Evolutionary conservation across 2,888 invertebrate species (phyloP), one percentile per base, ranked within the genome.

Genomic region (Drosophila hamatofila): DNA sequence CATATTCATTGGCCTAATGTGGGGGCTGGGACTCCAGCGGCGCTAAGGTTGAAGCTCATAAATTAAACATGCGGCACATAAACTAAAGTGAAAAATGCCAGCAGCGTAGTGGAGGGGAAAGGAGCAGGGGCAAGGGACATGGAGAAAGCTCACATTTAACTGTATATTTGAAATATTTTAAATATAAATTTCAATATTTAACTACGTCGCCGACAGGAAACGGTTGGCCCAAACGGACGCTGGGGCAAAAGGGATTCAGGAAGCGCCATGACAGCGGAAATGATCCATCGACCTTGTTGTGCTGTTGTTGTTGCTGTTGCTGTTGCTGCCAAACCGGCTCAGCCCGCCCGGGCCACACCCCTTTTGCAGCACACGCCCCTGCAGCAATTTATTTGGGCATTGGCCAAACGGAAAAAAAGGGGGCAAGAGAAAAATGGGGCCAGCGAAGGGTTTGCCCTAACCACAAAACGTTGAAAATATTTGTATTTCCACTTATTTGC

Each of bases 111-210:
- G 30, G 1, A 30, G 25, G 11, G n/a, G 1, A 5, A 6, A 0
- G 4, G 21, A 2, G 21, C 11, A 27, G 49, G 8, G 44, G 69
- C 1, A 5, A 16, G 11, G 18, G 21, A 56, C 46, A 55, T 2
- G 30, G 12, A 0, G 8, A 2, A 56, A 58, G 55, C 75, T 48
- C 76, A 74, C 85, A 76, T 81, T 86, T 84, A 85, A 83, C 80
- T 81, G 83, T 84, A 70, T 80, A 80, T 86, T 83, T 85, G 80
- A 85, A 86, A 87, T 85, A 83, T 87, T 86, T 85, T 77, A 87
- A 87, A 87, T 87, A 86, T 86, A 86, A 87, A 86, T 86, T 85
- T 85, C 88, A 85, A 87, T 87, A 87, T 86, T 87, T 87, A 87
- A 87, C 84, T 88, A 77, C 84, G 79, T 66, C 84, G 87, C 64